A percentile compares a stretch with the other conserved stretches of the same genome.
Evolutionary conservation across 2,797 vertebrate genomes (phyloP).

Genomic region (Pseudochirops cupreus): DNA sequence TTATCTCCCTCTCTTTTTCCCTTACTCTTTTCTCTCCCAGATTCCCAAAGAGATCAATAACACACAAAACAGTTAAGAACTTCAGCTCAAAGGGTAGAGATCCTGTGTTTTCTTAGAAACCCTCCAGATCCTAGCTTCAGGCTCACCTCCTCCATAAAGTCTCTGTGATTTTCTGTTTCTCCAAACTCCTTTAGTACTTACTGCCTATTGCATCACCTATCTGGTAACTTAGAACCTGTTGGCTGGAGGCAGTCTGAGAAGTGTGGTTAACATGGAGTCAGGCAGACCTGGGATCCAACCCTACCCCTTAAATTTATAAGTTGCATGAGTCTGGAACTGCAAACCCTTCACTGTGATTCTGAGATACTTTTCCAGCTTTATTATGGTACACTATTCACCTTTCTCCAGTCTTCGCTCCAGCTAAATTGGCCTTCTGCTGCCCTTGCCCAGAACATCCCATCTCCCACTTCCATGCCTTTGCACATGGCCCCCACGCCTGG

Average conservation of each 20-base stretch:
- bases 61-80: not conserved
- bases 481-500: not conserved
- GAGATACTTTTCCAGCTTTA: not conserved
- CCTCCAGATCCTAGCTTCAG: not conserved
- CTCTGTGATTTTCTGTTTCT: not conserved
- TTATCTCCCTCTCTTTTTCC: too few species aligned
- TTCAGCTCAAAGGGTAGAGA: not conserved
- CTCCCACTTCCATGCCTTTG: not conserved
- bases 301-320: not conserved
- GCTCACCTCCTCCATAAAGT: not conserved
- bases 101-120: not conserved
- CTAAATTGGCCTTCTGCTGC: not conserved
- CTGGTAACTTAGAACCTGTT: not conserved
- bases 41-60: not conserved
- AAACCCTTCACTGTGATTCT: not conserved
- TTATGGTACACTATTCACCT: not conserved
- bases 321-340: not conserved
- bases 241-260: not conserved
- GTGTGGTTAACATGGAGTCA: not conserved
- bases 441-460: not conserved
- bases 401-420: not conserved
- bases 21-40: not conserved
- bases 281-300: not conserved
- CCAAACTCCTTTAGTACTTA: not conserved
- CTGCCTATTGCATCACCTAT: not conserved